Evolutionary conservation across 2,888 invertebrate species (phyloP).

Genomic region (Eristalis intricaria): DNA sequence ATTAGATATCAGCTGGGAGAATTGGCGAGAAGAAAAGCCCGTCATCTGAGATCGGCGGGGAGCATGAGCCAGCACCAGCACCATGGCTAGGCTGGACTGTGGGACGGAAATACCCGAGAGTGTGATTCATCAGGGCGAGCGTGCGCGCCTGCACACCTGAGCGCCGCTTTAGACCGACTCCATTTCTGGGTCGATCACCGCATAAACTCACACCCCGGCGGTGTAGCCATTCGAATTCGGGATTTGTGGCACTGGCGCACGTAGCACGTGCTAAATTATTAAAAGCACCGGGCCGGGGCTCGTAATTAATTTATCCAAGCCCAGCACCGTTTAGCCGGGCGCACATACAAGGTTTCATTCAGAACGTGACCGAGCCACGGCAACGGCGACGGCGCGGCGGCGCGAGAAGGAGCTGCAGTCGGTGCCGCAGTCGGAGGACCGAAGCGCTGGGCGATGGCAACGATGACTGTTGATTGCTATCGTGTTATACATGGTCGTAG

Average conservation of each 20-base stretch:
- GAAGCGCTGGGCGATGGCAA: conserved; percentile 47
- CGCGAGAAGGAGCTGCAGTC: too few relatives aligned
- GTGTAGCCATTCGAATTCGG: conserved; percentile 36
- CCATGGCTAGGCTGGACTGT: too few relatives aligned
- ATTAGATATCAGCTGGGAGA: conserved; percentile 74
- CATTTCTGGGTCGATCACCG: conserved; percentile 65
- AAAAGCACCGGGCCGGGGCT: conserved; percentile 46
- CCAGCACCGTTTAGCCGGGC: conserved; percentile 51
- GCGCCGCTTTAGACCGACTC: conserved; percentile 33
- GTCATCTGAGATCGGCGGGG: background rate
- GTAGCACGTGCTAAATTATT: conserved; percentile 72
- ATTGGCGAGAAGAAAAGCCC: conserved; percentile 16
- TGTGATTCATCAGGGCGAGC: conserved; percentile 63
- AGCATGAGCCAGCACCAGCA: background rate
- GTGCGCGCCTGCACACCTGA: conserved; percentile 57
- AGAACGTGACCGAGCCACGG: conserved; percentile 10
- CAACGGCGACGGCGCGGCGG: background rate
- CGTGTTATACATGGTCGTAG: conserved; percentile 69
- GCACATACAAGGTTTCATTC: conserved; percentile 35
- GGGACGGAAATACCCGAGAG: background rate
- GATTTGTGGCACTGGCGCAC: conserved; percentile 67
- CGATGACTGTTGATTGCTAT: conserved; percentile 70
- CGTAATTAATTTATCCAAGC: conserved; percentile 70
- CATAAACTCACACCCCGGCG: conserved; percentile 29
- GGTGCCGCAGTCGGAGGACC: background rate